Conservation (phyloP, 2,888 invertebrate genomes). For the Nymphalis c-album region DNA sequence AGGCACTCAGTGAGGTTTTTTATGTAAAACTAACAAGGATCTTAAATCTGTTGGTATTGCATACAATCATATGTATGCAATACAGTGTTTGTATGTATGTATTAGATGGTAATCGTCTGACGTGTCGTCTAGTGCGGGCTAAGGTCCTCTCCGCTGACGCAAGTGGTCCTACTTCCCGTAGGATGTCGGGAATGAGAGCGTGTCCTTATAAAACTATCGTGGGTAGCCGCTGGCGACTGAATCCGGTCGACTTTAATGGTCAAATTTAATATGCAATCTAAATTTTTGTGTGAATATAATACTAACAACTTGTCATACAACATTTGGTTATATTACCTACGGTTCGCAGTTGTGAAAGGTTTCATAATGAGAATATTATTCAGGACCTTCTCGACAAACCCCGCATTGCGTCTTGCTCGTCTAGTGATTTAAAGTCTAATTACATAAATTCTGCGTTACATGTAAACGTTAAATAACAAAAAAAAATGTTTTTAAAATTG, state of each 20-base stretch:
- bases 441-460: background rate
- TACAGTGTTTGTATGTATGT: background rate
- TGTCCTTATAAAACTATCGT: slow-evolving; percentile 74
- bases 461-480: too few species aligned
- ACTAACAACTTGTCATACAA: slow-evolving; percentile 17
- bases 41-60: background rate
- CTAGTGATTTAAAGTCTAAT: slow-evolving; percentile 44
- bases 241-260: slow-evolving; percentile 40
- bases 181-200: slow-evolving; percentile 80
- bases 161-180: slow-evolving; percentile 74
- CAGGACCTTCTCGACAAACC: slow-evolving; percentile 57
- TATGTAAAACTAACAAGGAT: background rate
- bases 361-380: slow-evolving; percentile 74
- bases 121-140: slow-evolving; percentile 65
- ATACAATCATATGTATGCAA: background rate
- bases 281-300: slow-evolving; percentile 31
- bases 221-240: slow-evolving; percentile 40
- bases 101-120: slow-evolving; percentile 58
- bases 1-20: background rate
- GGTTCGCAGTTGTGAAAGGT: slow-evolving; percentile 48
- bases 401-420: slow-evolving; percentile 49
- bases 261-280: slow-evolving; percentile 39
- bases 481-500: too few species aligned
- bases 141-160: slow-evolving; percentile 72
- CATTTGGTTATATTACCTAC: slow-evolving; percentile 44